Conservation (phyloP, 2,797 vertebrate genomes). For the Mionectes olivaceus region DNA sequence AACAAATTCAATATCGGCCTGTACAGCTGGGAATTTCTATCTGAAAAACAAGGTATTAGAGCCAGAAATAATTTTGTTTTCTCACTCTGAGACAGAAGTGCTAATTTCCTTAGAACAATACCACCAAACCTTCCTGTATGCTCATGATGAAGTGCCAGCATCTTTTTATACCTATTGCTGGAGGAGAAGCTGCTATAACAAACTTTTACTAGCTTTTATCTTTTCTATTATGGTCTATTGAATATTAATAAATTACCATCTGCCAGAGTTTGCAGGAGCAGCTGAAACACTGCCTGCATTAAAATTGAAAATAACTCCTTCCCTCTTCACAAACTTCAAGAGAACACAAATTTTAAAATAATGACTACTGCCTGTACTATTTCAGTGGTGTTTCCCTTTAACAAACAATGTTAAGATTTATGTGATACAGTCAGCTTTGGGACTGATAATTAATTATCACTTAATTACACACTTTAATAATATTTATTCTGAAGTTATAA, state of each 20-base stretch:
- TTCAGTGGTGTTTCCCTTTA: conserved; percentile 25
- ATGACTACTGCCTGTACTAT: background rate
- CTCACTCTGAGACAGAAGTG: background rate
- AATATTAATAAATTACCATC: conserved; percentile 54
- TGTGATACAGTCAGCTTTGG: conserved; percentile 22
- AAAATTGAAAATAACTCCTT: conserved; percentile 32
- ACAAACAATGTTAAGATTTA: conserved; percentile 58
- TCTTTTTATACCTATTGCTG: conserved; percentile 9
- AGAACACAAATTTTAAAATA: background rate
- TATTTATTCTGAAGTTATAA: conserved; percentile 71
- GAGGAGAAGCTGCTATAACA: background rate
- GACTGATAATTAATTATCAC: conserved; percentile 64
- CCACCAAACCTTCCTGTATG: background rate
- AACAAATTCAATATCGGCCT: background rate
- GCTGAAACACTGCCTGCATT: conserved; percentile 19
- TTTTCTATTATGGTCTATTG: conserved; percentile 13
- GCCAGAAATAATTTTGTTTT: background rate
- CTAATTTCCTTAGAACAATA: conserved; percentile 4
- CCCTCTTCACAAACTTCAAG: background rate
- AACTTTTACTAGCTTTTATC: conserved; percentile 29
- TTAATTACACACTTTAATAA: conserved; percentile 69
- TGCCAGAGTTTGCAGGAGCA: background rate
- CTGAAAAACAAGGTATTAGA: background rate
- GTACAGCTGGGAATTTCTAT: background rate
- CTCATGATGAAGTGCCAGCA: background rate